Percentiles rank a stretch among this genome's conserved stretches.
Evolutionary conservation across 2,797 vertebrate species (phyloP).

Genomic region (Lepilemur septentrionalis): DNA sequence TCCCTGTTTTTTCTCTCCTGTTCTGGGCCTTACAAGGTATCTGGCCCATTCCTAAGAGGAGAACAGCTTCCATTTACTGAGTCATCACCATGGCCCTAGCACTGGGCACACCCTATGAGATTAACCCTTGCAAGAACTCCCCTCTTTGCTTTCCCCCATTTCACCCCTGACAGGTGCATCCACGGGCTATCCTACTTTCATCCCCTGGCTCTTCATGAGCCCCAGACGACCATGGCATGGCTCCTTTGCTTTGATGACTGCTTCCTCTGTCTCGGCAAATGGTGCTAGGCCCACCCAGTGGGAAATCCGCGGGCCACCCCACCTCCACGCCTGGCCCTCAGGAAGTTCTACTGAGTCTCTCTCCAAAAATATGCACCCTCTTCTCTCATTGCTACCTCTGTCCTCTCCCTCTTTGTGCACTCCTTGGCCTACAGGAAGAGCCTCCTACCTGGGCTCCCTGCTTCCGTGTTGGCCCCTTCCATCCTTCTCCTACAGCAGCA

Average conservation of each 20-base stretch:
- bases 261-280: not conserved
- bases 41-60: not conserved
- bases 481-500: not conserved
- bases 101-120: accelerated
- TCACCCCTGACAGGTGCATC: not conserved
- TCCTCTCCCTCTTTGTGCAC: accelerated
- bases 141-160: not conserved
- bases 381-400: not conserved
- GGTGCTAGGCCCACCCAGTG: accelerated
- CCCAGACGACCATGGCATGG: accelerated
- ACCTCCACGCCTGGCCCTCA: too few species aligned
- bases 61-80: accelerated
- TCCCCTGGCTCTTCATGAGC: not conserved
- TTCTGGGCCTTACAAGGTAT: not conserved
- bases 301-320: not conserved
- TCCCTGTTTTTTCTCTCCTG: too few species aligned
- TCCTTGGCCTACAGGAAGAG: too few species aligned
- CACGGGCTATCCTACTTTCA: accelerated
- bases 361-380: not conserved
- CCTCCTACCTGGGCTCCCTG: not conserved
- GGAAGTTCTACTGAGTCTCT: not conserved
- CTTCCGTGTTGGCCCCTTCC: accelerated
- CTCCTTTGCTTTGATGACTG: not conserved
- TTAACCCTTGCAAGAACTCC: not conserved
- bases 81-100: accelerated